Percentiles rank a stretch among this genome's conserved stretches.
phyloP scores from a whole-genome alignment of 2,888 invertebrate species.

The Conops quadrifasciatus region DNA sequence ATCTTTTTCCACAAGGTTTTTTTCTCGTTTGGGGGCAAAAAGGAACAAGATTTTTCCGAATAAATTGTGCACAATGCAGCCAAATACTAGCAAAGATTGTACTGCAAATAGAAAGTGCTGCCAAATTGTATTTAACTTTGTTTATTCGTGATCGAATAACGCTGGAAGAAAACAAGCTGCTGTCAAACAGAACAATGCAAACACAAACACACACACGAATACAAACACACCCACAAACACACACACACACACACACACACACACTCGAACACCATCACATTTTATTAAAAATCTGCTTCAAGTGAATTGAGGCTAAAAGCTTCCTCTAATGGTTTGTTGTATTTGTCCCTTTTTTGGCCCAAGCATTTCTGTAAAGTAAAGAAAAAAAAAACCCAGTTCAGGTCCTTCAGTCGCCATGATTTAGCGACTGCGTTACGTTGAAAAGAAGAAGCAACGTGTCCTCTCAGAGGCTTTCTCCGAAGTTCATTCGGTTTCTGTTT shows the following conservation, averaged over 20 bases:
- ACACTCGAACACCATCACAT: no score
- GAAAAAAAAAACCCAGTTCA: not conserved
- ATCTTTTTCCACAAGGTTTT: not conserved
- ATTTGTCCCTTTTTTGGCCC: not conserved
- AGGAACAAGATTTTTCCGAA: not conserved
- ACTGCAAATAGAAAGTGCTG: slow-evolving; percentile 15
- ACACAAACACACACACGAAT: no score
- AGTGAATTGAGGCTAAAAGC: no score
- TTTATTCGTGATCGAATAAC: not conserved
- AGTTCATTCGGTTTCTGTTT: not conserved
- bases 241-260: no score
- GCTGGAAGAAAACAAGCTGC: not conserved
- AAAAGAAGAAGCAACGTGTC: not conserved
- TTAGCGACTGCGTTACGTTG: not conserved
- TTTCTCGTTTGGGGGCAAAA: not conserved
- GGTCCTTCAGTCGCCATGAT: not conserved
- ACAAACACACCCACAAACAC: no score
- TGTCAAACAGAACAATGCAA: not conserved
- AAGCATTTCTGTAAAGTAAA: slow-evolving; percentile 12
- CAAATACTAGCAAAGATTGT: not conserved
- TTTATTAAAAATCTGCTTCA: no score
- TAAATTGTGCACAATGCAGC: slow-evolving; percentile 7
- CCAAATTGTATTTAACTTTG: slow-evolving; percentile 25
- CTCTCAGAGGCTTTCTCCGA: no score
- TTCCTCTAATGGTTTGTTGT: not conserved